These are phyloP conservation scores for Scelioninae gen. 1 DNA, from an alignment of 2,888 invertebrate species.

Conservation along the genomic window DNA sequence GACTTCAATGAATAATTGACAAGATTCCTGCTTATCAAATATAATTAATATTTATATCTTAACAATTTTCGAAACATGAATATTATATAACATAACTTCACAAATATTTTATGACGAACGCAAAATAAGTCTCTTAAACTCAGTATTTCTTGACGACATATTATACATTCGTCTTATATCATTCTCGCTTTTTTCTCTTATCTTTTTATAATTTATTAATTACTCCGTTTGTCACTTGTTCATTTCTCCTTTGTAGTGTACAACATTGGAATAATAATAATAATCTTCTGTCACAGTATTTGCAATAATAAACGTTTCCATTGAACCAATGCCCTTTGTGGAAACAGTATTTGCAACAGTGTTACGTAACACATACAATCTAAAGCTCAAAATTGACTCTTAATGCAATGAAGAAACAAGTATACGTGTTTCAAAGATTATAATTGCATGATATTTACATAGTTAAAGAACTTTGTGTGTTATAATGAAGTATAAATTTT, in stretches of 20 bases:
- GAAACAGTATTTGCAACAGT: neutral
- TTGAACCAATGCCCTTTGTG: constrained; percentile 11
- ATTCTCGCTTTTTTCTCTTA: constrained; percentile 5
- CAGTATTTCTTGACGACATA: neutral
- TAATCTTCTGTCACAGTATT: constrained; percentile 11
- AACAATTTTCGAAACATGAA: too few species aligned
- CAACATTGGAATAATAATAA: constrained; percentile 22
- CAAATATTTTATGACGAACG: neutral
- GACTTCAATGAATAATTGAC: too few species aligned
- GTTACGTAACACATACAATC: neutral
- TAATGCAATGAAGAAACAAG: neutral
- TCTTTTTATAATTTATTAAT: constrained; percentile 31
- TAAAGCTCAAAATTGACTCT: constrained; percentile 8
- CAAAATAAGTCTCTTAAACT: neutral
- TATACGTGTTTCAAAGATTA: too few species aligned
- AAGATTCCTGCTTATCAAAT: too few species aligned
- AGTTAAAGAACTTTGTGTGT: too few species aligned
- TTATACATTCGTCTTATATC: neutral
- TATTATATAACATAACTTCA: too few species aligned
- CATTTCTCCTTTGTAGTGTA: constrained; percentile 10
- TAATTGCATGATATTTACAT: too few species aligned
- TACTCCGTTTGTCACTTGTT: constrained; percentile 29
- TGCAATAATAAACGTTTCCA: constrained; percentile 11
- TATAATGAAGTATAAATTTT: too few species aligned
- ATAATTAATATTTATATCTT: too few species aligned